Conservation (phyloP, 2,888 invertebrate species). For the Drosophila paramelanica region DNA sequence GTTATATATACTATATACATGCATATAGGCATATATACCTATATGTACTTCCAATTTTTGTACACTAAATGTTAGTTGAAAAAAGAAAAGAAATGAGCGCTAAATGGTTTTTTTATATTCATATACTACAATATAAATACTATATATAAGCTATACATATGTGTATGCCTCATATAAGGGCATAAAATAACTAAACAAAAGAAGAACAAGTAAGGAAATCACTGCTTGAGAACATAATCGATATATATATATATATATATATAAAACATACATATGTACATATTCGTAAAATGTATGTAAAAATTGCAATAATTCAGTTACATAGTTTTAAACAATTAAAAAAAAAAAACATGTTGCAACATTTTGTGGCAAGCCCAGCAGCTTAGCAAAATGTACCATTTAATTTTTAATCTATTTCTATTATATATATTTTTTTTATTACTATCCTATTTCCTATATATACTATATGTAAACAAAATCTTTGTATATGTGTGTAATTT, state of each 20-base stretch:
- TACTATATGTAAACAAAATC: conserved; percentile 31
- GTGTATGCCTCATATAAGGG: not conserved
- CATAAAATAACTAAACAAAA: conserved; percentile 31
- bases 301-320: conserved; percentile 63
- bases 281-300: conserved; percentile 46
- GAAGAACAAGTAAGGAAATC: conserved; percentile 2
- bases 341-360: conserved; percentile 15
- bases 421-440: conserved; percentile 45
- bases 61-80: conserved; percentile 77
- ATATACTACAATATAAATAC: conserved; percentile 31
- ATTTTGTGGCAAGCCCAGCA: no score
- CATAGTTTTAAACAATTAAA: conserved; percentile 46
- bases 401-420: conserved; percentile 43
- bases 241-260: not conserved
- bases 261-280: conserved; percentile 39
- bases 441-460: conserved; percentile 26
- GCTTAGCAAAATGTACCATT: conserved; percentile 29
- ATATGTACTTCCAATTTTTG: conserved; percentile 71
- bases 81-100: conserved; percentile 36
- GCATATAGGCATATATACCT: conserved; percentile 28
- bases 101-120: conserved; percentile 60
- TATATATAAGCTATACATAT: conserved; percentile 34
- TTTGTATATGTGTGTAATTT: conserved; percentile 71
- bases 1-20: conserved; percentile 46
- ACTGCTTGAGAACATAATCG: conserved; percentile 35